phyloP scores from a whole-genome alignment of 1,140 invertebrate species.

The Dendrolimus punctatus region DNA sequence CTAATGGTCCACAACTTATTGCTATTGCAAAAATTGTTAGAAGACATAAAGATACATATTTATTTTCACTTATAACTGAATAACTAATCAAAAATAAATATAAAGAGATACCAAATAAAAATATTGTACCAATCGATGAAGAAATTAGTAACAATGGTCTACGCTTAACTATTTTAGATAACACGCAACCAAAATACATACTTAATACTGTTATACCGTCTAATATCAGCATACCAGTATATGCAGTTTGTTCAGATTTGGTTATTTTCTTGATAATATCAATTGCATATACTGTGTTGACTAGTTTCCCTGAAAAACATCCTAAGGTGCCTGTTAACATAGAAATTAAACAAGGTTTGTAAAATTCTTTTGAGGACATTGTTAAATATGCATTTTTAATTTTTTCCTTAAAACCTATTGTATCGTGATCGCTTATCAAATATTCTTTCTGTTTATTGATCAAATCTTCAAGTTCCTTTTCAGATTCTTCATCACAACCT shows the following conservation, averaged over 20 bases:
- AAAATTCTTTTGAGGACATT: constrained; percentile 16
- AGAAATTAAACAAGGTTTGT: constrained; percentile 20
- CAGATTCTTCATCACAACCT: constrained; percentile 19
- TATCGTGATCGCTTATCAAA: constrained; percentile 2
- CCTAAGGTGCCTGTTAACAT: constrained; percentile 9
- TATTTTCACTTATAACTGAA: constrained; percentile 16
- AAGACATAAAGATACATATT: constrained; percentile 16
- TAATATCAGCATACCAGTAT: constrained; percentile 28
- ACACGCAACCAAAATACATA: constrained; percentile 20
- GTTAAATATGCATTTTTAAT: constrained; percentile 4
- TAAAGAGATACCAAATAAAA: constrained; percentile 19
- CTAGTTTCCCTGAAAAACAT: constrained; percentile 26
- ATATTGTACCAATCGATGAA: constrained; percentile 11
- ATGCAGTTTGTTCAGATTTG: constrained; percentile 13
- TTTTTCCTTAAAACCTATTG: background rate
- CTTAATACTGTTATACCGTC: constrained; percentile 27
- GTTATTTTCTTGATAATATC: constrained; percentile 33
- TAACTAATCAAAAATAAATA: constrained; percentile 25
- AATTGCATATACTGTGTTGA: constrained; percentile 27
- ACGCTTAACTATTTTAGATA: constrained; percentile 20
- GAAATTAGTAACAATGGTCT: constrained; percentile 16
- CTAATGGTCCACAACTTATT: constrained; percentile 26
- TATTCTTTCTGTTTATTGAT: constrained; percentile 14
- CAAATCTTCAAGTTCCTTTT: constrained; percentile 22
- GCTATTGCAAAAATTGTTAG: constrained; percentile 20